phyloP scores from a whole-genome alignment of 2,888 invertebrate genomes.

The Callyntrura guangdongensis region DNA sequence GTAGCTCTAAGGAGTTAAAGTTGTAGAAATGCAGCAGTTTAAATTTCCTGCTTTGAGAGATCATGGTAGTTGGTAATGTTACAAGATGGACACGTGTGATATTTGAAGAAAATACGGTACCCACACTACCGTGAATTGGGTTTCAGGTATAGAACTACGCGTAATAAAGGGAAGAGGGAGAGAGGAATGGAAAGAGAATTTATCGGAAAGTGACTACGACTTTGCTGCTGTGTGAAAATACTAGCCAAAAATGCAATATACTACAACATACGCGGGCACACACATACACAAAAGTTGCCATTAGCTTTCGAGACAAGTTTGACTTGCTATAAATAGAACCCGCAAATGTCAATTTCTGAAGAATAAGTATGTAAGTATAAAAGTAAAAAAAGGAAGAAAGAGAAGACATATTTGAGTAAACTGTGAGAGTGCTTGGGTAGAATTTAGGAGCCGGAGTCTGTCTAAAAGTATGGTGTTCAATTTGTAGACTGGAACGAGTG shows the following conservation, averaged over 20 bases:
- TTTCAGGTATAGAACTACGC: neutral
- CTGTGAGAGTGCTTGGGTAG: constrained; percentile 33
- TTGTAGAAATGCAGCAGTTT: too few relatives aligned
- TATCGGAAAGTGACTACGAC: constrained; percentile 30
- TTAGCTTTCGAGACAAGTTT: constrained; percentile 64
- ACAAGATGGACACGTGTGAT: neutral
- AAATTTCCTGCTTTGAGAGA: too few relatives aligned
- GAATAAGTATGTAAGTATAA: constrained; percentile 53
- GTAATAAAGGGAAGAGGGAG: neutral
- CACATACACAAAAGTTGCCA: constrained; percentile 53
- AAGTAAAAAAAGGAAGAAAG: constrained; percentile 26
- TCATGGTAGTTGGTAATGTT: too few relatives aligned
- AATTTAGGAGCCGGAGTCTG: constrained; percentile 29
- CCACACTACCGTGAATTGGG: neutral
- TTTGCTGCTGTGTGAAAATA: constrained; percentile 8
- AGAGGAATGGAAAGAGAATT: constrained; percentile 35
- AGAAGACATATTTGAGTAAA: constrained; percentile 46
- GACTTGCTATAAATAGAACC: constrained; percentile 79
- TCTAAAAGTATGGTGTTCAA: constrained; percentile 24
- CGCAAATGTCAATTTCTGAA: constrained; percentile 78
- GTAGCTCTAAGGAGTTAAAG: too few relatives aligned
- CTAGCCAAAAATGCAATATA: neutral
- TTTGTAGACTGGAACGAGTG: constrained; percentile 42
- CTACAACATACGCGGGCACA: constrained; percentile 19
- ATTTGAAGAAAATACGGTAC: too few relatives aligned